A percentile compares a stretch with the other conserved stretches of the same genome.
These are phyloP conservation scores for Caenorhabditis imperialis DNA, from an alignment of 2,888 invertebrate genomes.

Conservation along the genomic window DNA sequence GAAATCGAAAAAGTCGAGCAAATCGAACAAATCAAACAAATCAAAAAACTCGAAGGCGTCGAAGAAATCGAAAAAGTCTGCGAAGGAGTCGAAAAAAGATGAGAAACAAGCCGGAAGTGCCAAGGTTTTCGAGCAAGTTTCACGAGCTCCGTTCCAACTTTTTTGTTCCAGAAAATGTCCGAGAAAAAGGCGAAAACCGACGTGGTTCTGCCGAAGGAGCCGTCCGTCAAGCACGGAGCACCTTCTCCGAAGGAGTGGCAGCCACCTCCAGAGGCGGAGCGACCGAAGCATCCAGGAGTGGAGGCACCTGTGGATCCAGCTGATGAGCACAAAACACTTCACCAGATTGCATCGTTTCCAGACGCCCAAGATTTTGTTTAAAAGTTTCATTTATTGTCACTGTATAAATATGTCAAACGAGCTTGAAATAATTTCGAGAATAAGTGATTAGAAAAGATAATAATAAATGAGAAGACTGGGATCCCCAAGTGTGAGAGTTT, in stretches of 20 bases:
- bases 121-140: neutral
- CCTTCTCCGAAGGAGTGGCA: slow-evolving; percentile 10
- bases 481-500: slow-evolving; percentile 6
- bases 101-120: slow-evolving; percentile 4
- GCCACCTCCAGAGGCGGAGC: slow-evolving; percentile 37
- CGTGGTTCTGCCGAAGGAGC: neutral
- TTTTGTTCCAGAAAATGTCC: no score
- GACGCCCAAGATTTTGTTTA: slow-evolving; percentile 36
- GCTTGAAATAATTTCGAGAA: no score
- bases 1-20: slow-evolving; percentile 7
- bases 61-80: neutral
- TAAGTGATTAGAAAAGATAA: slow-evolving; percentile 1
- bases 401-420: no score
- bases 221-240: neutral
- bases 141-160: no score
- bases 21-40: slow-evolving; percentile 1
- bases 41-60: neutral
- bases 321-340: slow-evolving; percentile 38
- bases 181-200: neutral
- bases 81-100: neutral
- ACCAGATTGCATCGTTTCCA: slow-evolving; percentile 14
- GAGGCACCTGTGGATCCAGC: slow-evolving; percentile 16
- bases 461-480: neutral
- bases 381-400: slow-evolving; percentile 3
- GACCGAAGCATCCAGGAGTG: slow-evolving; percentile 31